Evolutionary conservation across 2,797 vertebrate genomes (phyloP), one percentile per base, ranked within the genome.

Genomic region (Diplodus sargus): DNA sequence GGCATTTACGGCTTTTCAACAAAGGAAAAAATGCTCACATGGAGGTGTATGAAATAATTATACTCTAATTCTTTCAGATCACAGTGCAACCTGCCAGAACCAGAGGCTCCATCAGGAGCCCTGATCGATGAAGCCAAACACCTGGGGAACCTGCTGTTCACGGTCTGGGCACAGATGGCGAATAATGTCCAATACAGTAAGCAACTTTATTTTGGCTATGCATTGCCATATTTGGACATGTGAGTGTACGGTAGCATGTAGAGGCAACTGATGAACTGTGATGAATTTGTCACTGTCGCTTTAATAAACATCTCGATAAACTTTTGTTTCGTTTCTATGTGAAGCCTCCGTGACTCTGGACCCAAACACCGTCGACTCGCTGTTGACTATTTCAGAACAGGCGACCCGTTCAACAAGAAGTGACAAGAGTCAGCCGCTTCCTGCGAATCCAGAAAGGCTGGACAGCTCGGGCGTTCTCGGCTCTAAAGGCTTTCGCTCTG

Each of bases 381-480:
- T 0, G 0, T 0, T 5, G 16, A 65, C 0, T 13, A 13, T 83
- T 43, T 85, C 73, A 17, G 34, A 85, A 12, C 20, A 72, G 5
- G 2, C 87, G 66, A 86, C 75, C 0, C 4, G 25, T 52, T 0
- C 12, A 20, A 4, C 34, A 75, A 0, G 0, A 11, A 12, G 5
- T 0, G 0, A 0, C 0, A 51, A 9, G 20, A 0, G 0, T n/a
- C 28, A 17, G 20, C 16, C 0, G 3, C n/a, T 73, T 51, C 84
- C 74, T 25, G 0, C 1, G 0, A 90, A 79, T 67, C 87, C 80
- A 9, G 87, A 90, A n/a, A 86, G 83, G 15, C 0, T 4, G 2
- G 0, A 0, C 0, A 0, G 0, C 0, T 0, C 0, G 0, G 0
- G 0, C 0, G 16, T 81, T 48, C 45, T 85, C 1, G 82, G 83